Percentiles rank a stretch among this genome's conserved stretches.
phyloP scores from a whole-genome alignment of 1,140 invertebrate species.

The Maniola jurtina region DNA sequence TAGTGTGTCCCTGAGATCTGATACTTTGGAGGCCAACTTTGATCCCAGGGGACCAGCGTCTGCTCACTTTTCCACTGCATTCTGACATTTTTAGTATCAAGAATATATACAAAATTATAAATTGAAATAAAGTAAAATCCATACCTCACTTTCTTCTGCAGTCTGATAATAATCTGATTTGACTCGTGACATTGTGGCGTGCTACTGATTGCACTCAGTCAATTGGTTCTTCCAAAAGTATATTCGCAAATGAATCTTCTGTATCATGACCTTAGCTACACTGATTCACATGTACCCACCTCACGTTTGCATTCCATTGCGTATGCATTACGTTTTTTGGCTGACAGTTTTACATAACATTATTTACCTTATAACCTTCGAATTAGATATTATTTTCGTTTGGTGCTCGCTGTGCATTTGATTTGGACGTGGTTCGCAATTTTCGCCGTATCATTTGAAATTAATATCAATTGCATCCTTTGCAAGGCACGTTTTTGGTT shows the following conservation, averaged over 20 bases:
- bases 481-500: constrained; percentile 36
- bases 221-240: constrained; percentile 8
- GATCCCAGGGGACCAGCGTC: too few species aligned
- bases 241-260: constrained; percentile 31
- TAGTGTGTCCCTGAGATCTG: too few species aligned
- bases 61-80: too few species aligned
- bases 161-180: background rate
- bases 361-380: constrained; percentile 31
- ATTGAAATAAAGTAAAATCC: background rate
- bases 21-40: too few species aligned
- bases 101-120: too few species aligned
- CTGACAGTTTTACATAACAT: constrained; percentile 25
- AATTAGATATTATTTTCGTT: constrained; percentile 32
- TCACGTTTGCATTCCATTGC: constrained; percentile 42
- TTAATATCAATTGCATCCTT: constrained; percentile 27
- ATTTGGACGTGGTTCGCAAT: constrained; percentile 37
- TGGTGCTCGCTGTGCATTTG: constrained; percentile 19
- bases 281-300: constrained; percentile 43
- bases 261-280: constrained; percentile 53
- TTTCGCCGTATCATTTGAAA: constrained; percentile 32
- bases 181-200: background rate
- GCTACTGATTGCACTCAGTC: background rate
- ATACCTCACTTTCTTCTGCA: background rate
- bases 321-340: constrained; percentile 39
- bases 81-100: too few species aligned